Evolutionary conservation across 1,140 invertebrate species (phyloP), one percentile per base, ranked within the genome.

Genomic region (Trichoplusia ni): DNA sequence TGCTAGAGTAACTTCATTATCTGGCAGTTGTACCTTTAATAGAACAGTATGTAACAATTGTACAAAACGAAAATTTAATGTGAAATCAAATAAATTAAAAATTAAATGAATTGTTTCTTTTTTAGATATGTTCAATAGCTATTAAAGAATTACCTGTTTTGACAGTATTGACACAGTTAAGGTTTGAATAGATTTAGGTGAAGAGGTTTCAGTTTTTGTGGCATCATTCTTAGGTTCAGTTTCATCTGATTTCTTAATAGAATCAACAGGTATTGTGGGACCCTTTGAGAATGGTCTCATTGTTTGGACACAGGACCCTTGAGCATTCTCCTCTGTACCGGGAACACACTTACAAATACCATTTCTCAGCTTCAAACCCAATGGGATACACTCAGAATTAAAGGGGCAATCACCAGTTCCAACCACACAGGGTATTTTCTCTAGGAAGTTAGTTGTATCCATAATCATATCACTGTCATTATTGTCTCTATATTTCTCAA

Each of bases 91-190:
- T n/a, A 2, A 5, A 18, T n/a, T 42, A 42, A 42, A 8, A 4
- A 42, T 3, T 18, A 42, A 51, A 13, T 51, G 14, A 16, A 27
- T 33, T 11, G 38, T 40, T 25, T 59, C 9, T 11, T 7, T 6
- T 31, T 6, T 47, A 4, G n/a, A 53, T 44, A 21, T 2, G n/a
- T 21, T n/a, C 4, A 8, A 5, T n/a, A 5, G 6, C 0, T 42
- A 11, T 8, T 19, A 7, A 62, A 46, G 38, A 54, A 73, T 91
- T 72, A 95, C 95, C 82, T 93, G 92, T 91, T 96, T 94, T 29
- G 95, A 94, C 70, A 94, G 92, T 5, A 95, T 96, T 4, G 95
- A 95, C 1, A 98, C 96, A 18, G 94, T 93, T 60, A 98, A 90
- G 61, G 94, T 93, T 75, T 94, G 94, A 35, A 89, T 85, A 62